These are phyloP conservation scores for Rhinolophus sinicus DNA, from an alignment of 2,113 vertebrate genomes.

Conservation along the genomic window DNA sequence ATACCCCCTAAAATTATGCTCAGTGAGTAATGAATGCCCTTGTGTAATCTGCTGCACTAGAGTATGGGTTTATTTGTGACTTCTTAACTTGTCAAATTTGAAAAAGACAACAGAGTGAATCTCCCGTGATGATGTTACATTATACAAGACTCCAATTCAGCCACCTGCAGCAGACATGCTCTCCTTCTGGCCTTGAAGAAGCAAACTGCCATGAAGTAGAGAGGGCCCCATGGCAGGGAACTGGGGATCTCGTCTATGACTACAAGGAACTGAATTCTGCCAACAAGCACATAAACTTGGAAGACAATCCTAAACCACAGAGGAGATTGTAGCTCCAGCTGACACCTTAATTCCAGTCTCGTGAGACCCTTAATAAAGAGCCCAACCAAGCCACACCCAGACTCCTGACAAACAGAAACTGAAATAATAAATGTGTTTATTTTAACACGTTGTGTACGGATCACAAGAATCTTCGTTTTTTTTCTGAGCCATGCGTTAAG, in stretches of 20 bases:
- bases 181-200: neutral
- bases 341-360: neutral
- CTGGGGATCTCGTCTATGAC: no score
- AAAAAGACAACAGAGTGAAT: neutral
- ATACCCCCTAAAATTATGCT: neutral
- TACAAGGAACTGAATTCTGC: neutral
- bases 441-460: no score
- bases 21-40: neutral
- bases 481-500: no score
- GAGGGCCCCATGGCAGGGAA: neutral
- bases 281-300: neutral
- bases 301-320: neutral
- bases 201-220: neutral
- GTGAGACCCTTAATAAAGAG: neutral
- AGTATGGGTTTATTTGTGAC: neutral
- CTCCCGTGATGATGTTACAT: neutral
- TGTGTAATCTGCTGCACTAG: neutral
- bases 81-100: neutral
- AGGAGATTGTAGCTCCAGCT: neutral
- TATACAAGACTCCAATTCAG: neutral
- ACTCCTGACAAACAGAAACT: neutral
- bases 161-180: rapidly evolving
- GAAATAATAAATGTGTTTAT: neutral
- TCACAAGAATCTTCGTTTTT: no score
- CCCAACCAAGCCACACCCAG: no score